phyloP scores from a whole-genome alignment of 2,888 invertebrate genomes.

The Epiblema foenella region DNA sequence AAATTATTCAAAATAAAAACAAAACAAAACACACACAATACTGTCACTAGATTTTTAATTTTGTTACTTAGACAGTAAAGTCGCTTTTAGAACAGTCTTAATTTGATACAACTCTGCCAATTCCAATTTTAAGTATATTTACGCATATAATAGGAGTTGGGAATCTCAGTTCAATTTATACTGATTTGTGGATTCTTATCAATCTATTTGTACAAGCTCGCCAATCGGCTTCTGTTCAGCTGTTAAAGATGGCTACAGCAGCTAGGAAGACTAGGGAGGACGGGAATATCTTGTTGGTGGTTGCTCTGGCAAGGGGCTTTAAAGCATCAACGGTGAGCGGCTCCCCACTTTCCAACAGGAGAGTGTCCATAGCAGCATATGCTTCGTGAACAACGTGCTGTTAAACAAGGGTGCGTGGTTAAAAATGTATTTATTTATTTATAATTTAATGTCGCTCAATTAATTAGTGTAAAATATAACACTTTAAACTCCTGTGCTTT shows the following conservation, averaged over 20 bases:
- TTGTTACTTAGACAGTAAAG: too few relatives aligned
- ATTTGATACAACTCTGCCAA: too few relatives aligned
- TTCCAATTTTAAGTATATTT: too few relatives aligned
- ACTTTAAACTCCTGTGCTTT: too few relatives aligned
- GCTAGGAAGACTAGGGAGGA: neutral
- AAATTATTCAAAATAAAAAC: neutral
- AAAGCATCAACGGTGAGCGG: slow-evolving; percentile 39
- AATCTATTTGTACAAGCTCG: neutral
- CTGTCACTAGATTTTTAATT: too few relatives aligned
- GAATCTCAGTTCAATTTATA: neutral
- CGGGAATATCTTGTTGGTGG: neutral
- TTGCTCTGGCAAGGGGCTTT: neutral
- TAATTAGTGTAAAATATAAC: too few relatives aligned
- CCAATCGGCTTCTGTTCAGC: neutral
- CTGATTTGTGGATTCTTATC: neutral
- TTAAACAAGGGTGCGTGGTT: slow-evolving; percentile 39
- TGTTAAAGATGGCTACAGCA: slow-evolving; percentile 10
- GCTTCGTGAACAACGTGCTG: slow-evolving; percentile 77
- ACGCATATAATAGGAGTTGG: too few relatives aligned
- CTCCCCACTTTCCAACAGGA: slow-evolving; percentile 66
- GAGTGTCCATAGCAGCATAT: slow-evolving; percentile 74
- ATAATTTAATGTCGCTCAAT: too few relatives aligned
- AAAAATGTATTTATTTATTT: too few relatives aligned
- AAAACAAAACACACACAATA: too few relatives aligned
- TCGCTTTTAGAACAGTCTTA: too few relatives aligned